phyloP scores from a whole-genome alignment of 1,140 invertebrate species.

The Bombus breviceps region DNA sequence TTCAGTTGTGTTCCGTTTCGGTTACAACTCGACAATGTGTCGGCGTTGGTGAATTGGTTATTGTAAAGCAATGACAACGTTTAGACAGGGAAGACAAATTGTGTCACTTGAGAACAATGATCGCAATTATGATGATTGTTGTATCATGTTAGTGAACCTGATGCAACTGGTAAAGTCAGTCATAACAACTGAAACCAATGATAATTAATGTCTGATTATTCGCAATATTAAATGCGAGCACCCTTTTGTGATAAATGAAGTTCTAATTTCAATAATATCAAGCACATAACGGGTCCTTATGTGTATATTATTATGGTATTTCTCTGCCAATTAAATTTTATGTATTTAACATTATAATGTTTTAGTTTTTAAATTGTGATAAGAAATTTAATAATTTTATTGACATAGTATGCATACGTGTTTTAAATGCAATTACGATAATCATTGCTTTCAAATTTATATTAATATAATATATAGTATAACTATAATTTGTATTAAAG shows the following conservation, averaged over 20 bases:
- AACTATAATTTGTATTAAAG: too few relatives aligned
- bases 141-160: conserved; percentile 23
- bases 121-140: conserved; percentile 56
- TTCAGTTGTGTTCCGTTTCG: conserved; percentile 20
- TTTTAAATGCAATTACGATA: too few relatives aligned
- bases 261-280: not conserved
- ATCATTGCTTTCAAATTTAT: too few relatives aligned
- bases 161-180: conserved; percentile 33
- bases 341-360: too few relatives aligned
- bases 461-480: too few relatives aligned
- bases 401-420: too few relatives aligned
- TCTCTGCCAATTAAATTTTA: not conserved
- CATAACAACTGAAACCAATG: conserved; percentile 7
- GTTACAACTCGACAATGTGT: conserved; percentile 25
- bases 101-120: conserved; percentile 62
- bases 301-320: too few relatives aligned
- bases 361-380: too few relatives aligned
- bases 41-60: conserved; percentile 41
- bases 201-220: not conserved
- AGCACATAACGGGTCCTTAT: too few relatives aligned
- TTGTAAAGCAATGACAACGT: conserved; percentile 47
- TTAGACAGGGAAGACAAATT: conserved; percentile 59
- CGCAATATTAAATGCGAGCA: not conserved
- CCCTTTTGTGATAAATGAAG: not conserved
- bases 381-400: too few relatives aligned